Evolutionary conservation across 2,797 vertebrate genomes (phyloP).

Genomic region (Myotis myotis): DNA sequence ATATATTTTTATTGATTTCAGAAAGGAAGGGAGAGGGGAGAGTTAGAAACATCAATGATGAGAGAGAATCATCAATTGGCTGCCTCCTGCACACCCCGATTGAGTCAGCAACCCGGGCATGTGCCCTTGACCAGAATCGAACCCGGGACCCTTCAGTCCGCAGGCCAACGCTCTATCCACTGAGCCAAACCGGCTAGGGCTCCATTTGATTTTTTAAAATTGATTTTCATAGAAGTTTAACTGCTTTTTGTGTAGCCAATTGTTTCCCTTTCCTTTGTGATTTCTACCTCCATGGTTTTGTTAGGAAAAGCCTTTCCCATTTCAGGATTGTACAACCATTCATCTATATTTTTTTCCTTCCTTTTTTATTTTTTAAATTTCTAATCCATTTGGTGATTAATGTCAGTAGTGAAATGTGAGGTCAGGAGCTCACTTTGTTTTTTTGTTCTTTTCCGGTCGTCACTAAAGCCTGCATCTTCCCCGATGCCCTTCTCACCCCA

Average conservation of each 20-base stretch:
- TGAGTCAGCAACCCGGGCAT: no score
- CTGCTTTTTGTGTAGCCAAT: neutral
- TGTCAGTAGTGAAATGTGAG: neutral
- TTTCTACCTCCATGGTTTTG: neutral
- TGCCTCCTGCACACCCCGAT: no score
- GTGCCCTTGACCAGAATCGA: no score
- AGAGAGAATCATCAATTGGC: no score
- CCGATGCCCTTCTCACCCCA: no score
- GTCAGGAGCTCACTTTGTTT: neutral
- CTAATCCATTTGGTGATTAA: neutral
- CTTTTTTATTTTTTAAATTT: conserved; percentile 4
- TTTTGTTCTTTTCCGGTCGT: neutral
- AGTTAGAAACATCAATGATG: no score
- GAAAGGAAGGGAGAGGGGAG: no score
- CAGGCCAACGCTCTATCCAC: no score
- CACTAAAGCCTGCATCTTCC: neutral
- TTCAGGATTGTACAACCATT: neutral
- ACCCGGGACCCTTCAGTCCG: no score
- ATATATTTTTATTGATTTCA: no score
- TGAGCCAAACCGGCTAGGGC: no score
- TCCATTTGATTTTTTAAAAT: no score
- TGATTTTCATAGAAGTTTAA: neutral
- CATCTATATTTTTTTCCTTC: neutral
- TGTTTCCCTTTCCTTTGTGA: neutral
- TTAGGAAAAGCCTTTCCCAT: conserved; percentile 37